Percentiles rank a stretch among this genome's conserved stretches.
These are phyloP conservation scores for Varecia variegata DNA, from an alignment of 2,797 vertebrate species.

Conservation along the genomic window DNA sequence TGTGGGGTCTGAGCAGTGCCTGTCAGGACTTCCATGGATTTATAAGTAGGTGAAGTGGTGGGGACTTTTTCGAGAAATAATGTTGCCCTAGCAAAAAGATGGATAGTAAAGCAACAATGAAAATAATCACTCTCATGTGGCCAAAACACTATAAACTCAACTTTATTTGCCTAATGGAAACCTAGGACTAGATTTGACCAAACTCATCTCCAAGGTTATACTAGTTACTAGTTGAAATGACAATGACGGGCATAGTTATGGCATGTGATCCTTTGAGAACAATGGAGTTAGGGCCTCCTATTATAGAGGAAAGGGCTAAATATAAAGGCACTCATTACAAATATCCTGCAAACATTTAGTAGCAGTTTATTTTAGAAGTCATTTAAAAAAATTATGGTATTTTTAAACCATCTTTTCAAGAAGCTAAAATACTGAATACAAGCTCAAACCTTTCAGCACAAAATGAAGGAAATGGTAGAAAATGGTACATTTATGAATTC, in stretches of 20 bases:
- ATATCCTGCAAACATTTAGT: neutral
- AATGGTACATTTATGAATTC: constrained; percentile 21
- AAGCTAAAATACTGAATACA: neutral
- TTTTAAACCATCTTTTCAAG: neutral
- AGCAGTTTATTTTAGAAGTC: neutral
- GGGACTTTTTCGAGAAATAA: fast-evolving
- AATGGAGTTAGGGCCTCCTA: neutral
- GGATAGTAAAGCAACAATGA: neutral
- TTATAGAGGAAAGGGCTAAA: neutral
- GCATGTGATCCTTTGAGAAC: neutral
- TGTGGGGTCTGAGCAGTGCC: neutral
- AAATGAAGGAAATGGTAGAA: constrained; percentile 31
- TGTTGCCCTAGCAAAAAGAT: neutral
- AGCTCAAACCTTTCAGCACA: neutral
- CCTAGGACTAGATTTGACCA: neutral
- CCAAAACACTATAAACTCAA: neutral
- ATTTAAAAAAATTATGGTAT: neutral
- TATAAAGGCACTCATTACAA: neutral
- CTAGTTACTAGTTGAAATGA: neutral
- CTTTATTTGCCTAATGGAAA: neutral
- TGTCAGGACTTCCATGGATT: neutral
- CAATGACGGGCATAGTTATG: neutral
- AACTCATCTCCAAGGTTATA: neutral
- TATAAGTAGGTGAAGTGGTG: neutral
- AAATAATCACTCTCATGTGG: neutral